Percentiles rank a stretch among this genome's conserved stretches.
Evolutionary conservation across 2,113 vertebrate genomes (phyloP).

Genomic region (Phrynosoma blainvillii): DNA sequence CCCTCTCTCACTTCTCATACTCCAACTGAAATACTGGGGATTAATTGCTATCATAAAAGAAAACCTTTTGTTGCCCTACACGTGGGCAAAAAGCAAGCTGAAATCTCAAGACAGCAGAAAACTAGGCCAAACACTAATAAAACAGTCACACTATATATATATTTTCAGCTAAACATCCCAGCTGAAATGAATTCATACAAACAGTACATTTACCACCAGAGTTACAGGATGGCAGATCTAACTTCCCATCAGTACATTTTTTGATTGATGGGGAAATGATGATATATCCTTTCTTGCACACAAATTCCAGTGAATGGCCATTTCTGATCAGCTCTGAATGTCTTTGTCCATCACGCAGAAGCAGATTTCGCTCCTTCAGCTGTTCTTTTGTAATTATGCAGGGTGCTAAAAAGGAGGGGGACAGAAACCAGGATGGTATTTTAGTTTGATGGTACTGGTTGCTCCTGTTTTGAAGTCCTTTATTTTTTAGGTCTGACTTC

Average conservation of each 20-base stretch:
- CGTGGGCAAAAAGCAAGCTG: not conserved
- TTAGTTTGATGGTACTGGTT: not conserved
- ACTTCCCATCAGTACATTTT: conserved; percentile 30
- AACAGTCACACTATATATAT: not conserved
- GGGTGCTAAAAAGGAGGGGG: conserved; percentile 11
- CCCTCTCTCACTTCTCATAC: too few species aligned
- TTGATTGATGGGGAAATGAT: not conserved
- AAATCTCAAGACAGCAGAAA: not conserved
- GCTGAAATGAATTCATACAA: not conserved
- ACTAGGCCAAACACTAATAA: not conserved
- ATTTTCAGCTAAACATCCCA: not conserved
- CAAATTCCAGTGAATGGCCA: conserved; percentile 5
- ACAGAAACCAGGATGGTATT: not conserved
- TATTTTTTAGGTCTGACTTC: not conserved
- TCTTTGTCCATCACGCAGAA: conserved; percentile 12
- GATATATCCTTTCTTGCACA: conserved; percentile 24
- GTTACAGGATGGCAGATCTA: conserved; percentile 31
- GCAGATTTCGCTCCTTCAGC: conserved; percentile 18
- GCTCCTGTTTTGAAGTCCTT: not conserved
- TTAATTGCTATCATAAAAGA: too few species aligned
- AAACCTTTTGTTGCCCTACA: too few species aligned
- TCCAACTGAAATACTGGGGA: too few species aligned
- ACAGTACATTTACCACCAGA: conserved; percentile 14
- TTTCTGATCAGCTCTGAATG: conserved; percentile 11
- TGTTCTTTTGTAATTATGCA: conserved; percentile 39